phyloP scores from a whole-genome alignment of 1,140 invertebrate genomes.

The Lerema accius region DNA sequence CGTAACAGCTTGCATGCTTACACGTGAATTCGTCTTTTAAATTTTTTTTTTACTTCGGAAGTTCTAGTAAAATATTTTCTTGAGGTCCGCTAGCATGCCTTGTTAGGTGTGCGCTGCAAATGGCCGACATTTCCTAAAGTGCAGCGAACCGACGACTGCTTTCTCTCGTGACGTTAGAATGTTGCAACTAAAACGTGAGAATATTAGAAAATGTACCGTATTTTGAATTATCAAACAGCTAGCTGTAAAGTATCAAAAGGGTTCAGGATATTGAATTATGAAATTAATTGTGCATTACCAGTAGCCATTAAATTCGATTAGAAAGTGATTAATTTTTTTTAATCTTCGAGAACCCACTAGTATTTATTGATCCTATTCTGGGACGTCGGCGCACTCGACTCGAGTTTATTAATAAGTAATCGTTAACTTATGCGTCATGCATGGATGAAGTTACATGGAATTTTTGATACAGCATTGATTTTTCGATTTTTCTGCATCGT shows the following conservation, averaged over 20 bases:
- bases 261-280: no score
- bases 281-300: no score
- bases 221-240: no score
- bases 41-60: no score
- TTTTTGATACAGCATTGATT: slow-evolving; percentile 6
- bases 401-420: slow-evolving; percentile 27
- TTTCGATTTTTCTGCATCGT: no score
- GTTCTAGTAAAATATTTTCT: slow-evolving; percentile 34
- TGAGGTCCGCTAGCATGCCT: slow-evolving; percentile 45
- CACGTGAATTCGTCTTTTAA: no score
- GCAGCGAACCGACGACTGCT: slow-evolving; percentile 49
- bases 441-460: not conserved
- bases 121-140: slow-evolving; percentile 61
- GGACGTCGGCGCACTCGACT: not conserved
- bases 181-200: slow-evolving; percentile 20
- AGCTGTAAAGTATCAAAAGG: no score
- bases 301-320: not conserved
- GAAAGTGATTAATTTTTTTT: not conserved
- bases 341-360: not conserved
- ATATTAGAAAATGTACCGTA: not conserved
- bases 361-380: slow-evolving; percentile 22
- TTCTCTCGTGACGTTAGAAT: slow-evolving; percentile 59
- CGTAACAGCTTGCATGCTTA: slow-evolving; percentile 24
- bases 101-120: slow-evolving; percentile 49
- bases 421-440: slow-evolving; percentile 23